Evolutionary conservation across 1,140 invertebrate species (phyloP), one percentile per base, ranked within the genome.

Genomic region (Drosophila ambigua): DNA sequence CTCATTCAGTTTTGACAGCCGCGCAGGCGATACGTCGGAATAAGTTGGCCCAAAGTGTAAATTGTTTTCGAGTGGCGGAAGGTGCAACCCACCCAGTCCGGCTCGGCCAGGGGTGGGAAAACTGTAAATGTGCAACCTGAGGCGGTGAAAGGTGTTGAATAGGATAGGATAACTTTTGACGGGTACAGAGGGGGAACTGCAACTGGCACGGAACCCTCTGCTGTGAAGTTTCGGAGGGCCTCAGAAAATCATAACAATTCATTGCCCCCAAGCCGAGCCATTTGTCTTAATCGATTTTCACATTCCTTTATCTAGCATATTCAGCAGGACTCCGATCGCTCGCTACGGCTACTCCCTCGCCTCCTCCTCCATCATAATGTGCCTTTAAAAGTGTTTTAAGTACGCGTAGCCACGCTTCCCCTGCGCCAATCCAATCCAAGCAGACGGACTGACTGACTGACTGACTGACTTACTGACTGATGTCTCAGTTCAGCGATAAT

Each of bases 371-470:
- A 57, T 35, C 35, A 74, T 74, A 76, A 76, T 76, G 62, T 41
- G 51, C 55, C 73, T 77, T 85, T 77, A 60, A 85, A 69, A 80
- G 73, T 71, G 68, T 74, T 77, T 85, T 85, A 80, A 85, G 77
- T 74, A 73, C 77, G 49, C 52, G 46, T 43, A 69, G 81, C 81
- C 80, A 84, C 81, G 76, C 72, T 75, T 60, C 50, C 71, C 53
- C 24, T 48, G 2, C 45, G 31, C 39, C 61, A 43, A 43, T 20
- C 26, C 35, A 54, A 13, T 31, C 9, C 11, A 15, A 39, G 4
- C 51, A 77, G 11, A 52, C 35, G 4, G 11, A 13, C 35, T 39
- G 11, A 13, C 50, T 26, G 28, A 23, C 26, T 28, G 24, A 11
- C 8, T 28, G 6, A n/a, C n/a, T n/a, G n/a, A n/a, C n/a, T n/a